Conservation (phyloP, 2,797 vertebrate genomes). For the Parambassis ranga region DNA sequence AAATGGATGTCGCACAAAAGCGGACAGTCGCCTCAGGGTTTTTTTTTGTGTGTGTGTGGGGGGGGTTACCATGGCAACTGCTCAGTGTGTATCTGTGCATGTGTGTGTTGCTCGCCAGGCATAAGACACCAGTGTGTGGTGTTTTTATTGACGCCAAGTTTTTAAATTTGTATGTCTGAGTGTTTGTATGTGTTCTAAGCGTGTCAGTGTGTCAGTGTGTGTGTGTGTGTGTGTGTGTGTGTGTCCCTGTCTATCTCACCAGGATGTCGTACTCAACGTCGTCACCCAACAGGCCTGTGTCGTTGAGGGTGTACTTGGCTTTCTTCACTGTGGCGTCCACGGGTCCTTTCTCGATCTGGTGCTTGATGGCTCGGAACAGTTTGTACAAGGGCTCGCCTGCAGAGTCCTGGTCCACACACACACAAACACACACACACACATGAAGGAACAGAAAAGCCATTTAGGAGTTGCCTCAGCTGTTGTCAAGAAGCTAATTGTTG, state of each 20-base stretch:
- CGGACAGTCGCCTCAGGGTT: conserved; percentile 46
- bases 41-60: neutral
- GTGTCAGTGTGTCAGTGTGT: too few relatives aligned
- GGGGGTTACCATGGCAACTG: conserved; percentile 69
- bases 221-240: neutral
- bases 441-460: conserved; percentile 15
- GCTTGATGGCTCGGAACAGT: conserved; percentile 97
- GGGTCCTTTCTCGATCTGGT: conserved; percentile 97
- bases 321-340: conserved; percentile 95
- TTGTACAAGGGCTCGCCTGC: conserved; percentile 97
- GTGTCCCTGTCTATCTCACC: conserved; percentile 77
- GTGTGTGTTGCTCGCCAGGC: conserved; percentile 75
- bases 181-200: neutral
- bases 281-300: conserved; percentile 95
- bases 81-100: conserved; percentile 7
- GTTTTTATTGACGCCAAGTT: conserved; percentile 10
- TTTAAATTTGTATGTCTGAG: neutral
- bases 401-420: conserved; percentile 83
- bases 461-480: conserved; percentile 33
- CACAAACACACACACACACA: conserved; percentile 65
- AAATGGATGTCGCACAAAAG: conserved; percentile 75
- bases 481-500: conserved; percentile 38
- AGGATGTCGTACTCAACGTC: conserved; percentile 92
- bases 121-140: conserved; percentile 49
- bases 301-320: conserved; percentile 97